Evolutionary conservation across 35 echinoderm and acorn worm genomes (phyloP), one percentile per base, ranked within the genome.

Genomic region (Strongylocentrotus purpuratus): DNA sequence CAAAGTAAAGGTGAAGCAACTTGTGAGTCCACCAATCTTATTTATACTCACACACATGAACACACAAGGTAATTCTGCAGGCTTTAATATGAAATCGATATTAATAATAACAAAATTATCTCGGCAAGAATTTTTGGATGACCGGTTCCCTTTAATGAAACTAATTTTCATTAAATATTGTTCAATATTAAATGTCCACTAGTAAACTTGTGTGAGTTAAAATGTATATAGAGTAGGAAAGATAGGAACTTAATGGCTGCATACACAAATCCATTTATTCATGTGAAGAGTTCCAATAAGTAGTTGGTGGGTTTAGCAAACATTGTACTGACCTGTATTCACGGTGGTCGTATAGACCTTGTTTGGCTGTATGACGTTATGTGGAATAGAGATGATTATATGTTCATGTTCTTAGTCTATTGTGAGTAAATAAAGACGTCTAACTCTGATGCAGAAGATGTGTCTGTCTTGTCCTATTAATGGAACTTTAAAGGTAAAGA

Each of bases 381-480:
- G 65, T 78, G 65, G 65, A 78, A 78, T 78, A 78, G 65, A 78
- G 65, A 78, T n/a, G 65, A 78, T 78, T 11, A 78, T 78, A n/a
- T 78, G 22, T 78, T 78, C 65, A 78, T 78, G 65, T 78, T 78
- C 65, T 78, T 78, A 28, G 65, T 78, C 20, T 78, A 78, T 78
- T 78, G 65, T 78, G 45, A 48, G 46, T 92, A 92, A 48, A 92
- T 55, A 91, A 33, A 45, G 32, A 45, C 50, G 47, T 92, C 45
- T 92, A 92, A 48, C 48, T 45, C 45, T 28, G 22, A 55, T 9
- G 45, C 32, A 47, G n/a, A 45, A 47, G 31, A 47, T 47, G 35
- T n/a, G 22, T 47, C 20, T 78, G 65, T 78, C 22, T 1, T 78
- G 65, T 78, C 0, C 0, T 78, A 78, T n/a, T 78, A 78, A 8